Base-by-base conservation (phyloP, 37 sponge, comb jelly and placozoan species). In the Spongilla lacustris region DNA sequence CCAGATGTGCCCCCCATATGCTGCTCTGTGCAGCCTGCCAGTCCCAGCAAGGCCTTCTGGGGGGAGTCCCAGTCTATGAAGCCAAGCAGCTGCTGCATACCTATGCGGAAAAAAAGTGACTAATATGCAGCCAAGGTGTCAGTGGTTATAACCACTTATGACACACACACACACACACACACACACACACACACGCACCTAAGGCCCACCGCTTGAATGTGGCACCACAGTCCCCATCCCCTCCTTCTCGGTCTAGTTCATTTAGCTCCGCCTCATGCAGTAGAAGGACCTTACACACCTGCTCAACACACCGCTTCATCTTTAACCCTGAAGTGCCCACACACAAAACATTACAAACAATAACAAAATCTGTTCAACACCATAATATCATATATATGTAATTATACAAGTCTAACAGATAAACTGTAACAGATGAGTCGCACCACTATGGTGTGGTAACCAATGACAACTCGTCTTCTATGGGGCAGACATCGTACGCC, bases 161-260 rank as follows among this genome's bases (percentile, higher is more conserved):
- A n/a, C n/a, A n/a, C n/a, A n/a, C n/a, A n/a, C n/a, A n/a, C n/a
- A n/a, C n/a, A n/a, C n/a, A n/a, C n/a, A n/a, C n/a, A n/a, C n/a
- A n/a, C n/a, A n/a, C n/a, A n/a, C n/a, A n/a, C n/a, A n/a, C 36
- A 58, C 73, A 21, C 87, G 67, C 27, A 92, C 93, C 93, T 24
- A 68, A 33, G 14, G 83, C 88, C 50, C 93, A 92, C n/a, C 73
- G 78, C 69, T 72, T 81, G 28, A 96, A 81, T 14, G 99, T 98
- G 66, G 81, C 87, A 2, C 99, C 99, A 86, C 97, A 96, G 79
- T 98, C 99, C 12, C 97, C 97, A 87, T 98, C 99, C 19, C 99
- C 99, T 78, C 93, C 86, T 25, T 84, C 90, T 73, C 93, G 50
- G 84, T 98, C 98, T 49, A 98, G 90, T 24, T 92, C 86, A 87